Evolutionary conservation across 2,888 invertebrate species (phyloP), one percentile per base, ranked within the genome.

Genomic region (Caenorhabditis virilis): DNA sequence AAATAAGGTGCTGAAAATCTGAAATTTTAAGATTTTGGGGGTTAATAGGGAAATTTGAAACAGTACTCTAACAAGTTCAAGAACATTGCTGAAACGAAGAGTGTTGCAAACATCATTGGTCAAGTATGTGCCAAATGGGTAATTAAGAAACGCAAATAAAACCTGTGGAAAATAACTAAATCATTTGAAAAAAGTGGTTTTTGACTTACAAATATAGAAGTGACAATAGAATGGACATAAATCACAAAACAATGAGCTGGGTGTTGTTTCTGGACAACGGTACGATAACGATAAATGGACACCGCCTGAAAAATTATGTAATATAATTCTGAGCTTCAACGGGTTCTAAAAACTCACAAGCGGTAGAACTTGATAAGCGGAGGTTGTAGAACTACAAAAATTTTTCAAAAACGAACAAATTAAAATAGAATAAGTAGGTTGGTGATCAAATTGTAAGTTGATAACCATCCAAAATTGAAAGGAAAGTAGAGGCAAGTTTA

Each of bases 401-500:
- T 63, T 63, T 27, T 63, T 63, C 45, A 57, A 20, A 33, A 63
- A 50, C 0, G 63, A 63, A 27, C 63, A 63, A 0, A 53, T 18
- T 11, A 63, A 45, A 22, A 63, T 36, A 1, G 63, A 48, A 33
- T 63, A 63, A 4, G 33, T 33, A 9, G 63, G 63, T 25, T 63
- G 26, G 18, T 26, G 38, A 7, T 45, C 53, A 1, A 41, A n/a
- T 35, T 63, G 63, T n/a, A 63, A 30, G 38, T 63, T 48, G 48
- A 63, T 38, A 11, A 63, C 63, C 63, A 63, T 63, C 63, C 63
- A 63, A 13, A 39, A 27, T 53, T 63, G 63, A 26, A 63, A 63
- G 13, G 43, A 11, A 3, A 63, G 20, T 4, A 63, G 30, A n/a
- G 63, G 63, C 33, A 63, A 43, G 23, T 63, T 63, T 1, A 57